A percentile compares a stretch with the other conserved stretches of the same genome.
phyloP scores from a whole-genome alignment of 2,797 vertebrate genomes.

The Trematomus bernacchii region DNA sequence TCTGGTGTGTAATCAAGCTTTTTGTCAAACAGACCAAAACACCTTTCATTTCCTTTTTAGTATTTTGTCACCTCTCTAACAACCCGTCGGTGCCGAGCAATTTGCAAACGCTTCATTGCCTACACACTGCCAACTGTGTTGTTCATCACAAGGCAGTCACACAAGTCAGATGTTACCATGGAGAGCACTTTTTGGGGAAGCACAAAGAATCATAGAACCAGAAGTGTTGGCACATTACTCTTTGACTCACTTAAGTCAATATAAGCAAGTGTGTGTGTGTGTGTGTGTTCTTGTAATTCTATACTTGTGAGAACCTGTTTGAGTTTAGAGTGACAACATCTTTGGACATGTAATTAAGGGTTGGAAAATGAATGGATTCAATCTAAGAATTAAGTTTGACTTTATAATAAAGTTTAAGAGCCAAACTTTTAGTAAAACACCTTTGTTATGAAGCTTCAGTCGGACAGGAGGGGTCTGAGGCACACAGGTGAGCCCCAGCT shows the following conservation, averaged over 20 bases:
- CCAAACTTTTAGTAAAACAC: too few relatives aligned
- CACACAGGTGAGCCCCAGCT: background rate
- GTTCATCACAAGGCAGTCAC: background rate
- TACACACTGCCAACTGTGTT: too few relatives aligned
- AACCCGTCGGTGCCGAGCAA: too few relatives aligned
- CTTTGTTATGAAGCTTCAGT: background rate
- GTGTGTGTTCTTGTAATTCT: conserved; percentile 3
- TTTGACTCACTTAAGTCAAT: background rate
- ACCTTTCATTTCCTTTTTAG: background rate
- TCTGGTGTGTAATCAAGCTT: background rate
- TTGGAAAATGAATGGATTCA: background rate
- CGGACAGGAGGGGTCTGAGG: background rate
- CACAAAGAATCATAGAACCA: too few relatives aligned
- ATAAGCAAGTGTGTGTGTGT: background rate
- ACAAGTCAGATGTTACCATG: background rate
- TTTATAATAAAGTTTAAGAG: background rate
- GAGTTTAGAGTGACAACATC: background rate
- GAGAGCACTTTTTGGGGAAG: too few relatives aligned
- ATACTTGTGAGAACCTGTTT: background rate
- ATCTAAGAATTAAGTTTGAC: background rate
- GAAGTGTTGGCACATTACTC: too few relatives aligned
- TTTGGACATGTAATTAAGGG: background rate
- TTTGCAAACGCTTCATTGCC: too few relatives aligned
- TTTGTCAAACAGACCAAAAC: background rate
- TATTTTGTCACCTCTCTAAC: background rate